These are phyloP conservation scores for Martes martes DNA, from an alignment of 2,113 vertebrate species.

Conservation along the genomic window DNA sequence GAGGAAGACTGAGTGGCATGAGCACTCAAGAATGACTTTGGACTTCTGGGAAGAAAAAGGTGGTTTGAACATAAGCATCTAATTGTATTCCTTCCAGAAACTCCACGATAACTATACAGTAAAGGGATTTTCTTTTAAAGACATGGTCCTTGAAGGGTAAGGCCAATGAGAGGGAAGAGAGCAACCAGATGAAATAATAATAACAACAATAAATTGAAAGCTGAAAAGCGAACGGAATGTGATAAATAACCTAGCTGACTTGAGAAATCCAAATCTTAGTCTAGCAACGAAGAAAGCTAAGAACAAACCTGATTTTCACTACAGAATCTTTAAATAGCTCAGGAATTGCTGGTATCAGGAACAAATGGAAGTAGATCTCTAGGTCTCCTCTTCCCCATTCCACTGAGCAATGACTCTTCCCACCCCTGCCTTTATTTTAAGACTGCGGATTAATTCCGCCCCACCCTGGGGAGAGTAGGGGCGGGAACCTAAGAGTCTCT, in stretches of 20 bases:
- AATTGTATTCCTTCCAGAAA: background rate
- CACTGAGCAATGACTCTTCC: background rate
- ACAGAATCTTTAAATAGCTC: background rate
- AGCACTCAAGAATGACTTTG: background rate
- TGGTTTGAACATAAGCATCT: background rate
- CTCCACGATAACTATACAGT: background rate
- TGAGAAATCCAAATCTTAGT: background rate
- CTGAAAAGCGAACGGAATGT: background rate
- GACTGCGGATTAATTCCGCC: background rate
- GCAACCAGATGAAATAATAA: background rate
- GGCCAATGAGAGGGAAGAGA: slow-evolving; percentile 9
- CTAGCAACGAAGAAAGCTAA: background rate
- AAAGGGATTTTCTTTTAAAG: background rate
- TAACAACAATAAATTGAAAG: background rate
- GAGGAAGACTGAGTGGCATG: background rate
- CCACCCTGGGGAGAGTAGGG: too few species aligned
- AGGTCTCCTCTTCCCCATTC: background rate
- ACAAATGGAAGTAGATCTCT: background rate
- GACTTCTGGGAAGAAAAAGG: background rate
- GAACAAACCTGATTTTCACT: background rate
- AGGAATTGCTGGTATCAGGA: background rate
- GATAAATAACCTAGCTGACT: background rate
- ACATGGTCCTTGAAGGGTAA: background rate
- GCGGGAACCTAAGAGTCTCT: background rate
- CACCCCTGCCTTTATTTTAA: background rate